Evolutionary conservation across 1,140 invertebrate species (phyloP).

Genomic region (Cydia amplana): DNA sequence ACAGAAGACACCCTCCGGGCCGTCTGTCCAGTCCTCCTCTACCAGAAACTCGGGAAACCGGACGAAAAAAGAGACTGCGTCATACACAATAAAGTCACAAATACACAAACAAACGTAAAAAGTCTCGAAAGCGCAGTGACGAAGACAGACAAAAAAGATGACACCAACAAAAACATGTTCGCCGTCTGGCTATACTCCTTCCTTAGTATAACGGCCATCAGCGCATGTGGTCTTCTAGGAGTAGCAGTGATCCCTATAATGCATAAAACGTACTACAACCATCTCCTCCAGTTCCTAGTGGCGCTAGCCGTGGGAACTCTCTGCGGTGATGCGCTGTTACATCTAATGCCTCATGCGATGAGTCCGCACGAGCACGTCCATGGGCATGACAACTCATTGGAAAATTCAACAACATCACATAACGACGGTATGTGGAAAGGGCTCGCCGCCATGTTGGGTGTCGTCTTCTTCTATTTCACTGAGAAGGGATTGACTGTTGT

Average conservation of each 20-base stretch:
- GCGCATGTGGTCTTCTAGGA: conserved; percentile 90
- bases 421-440: conserved; percentile 90
- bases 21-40: conserved; percentile 83
- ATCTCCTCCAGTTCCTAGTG: conserved; percentile 94
- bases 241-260: conserved; percentile 93
- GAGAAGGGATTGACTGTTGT: conserved; percentile 90
- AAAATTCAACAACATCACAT: conserved; percentile 76
- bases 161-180: conserved; percentile 64
- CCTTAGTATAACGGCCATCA: conserved; percentile 89
- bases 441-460: conserved; percentile 87
- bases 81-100: conserved; percentile 54
- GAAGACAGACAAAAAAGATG: conserved; percentile 44
- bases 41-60: conserved; percentile 80
- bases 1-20: conserved; percentile 73
- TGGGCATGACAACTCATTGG: conserved; percentile 44
- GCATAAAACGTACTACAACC: conserved; percentile 93
- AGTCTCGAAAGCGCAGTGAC: conserved; percentile 25
- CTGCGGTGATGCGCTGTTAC: conserved; percentile 94
- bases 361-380: conserved; percentile 73
- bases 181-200: conserved; percentile 90
- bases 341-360: conserved; percentile 94
- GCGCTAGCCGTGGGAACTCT: conserved; percentile 95
- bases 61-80: conserved; percentile 81
- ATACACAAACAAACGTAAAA: not conserved
- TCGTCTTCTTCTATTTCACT: conserved; percentile 93